Conservation (phyloP, 2,113 vertebrate genomes). For the Lamprologus sp. region DNA sequence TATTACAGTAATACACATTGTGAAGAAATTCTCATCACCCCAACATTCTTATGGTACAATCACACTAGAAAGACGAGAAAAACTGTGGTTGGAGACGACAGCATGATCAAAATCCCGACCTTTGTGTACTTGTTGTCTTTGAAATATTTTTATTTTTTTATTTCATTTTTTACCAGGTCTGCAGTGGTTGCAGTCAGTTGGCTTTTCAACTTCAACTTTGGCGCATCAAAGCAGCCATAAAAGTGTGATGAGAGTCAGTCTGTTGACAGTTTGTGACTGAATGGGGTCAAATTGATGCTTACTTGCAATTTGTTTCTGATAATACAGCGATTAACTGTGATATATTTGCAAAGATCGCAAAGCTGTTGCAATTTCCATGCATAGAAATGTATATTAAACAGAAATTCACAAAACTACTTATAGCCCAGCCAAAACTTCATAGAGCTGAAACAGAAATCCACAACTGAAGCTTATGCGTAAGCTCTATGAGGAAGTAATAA, state of each 20-base stretch:
- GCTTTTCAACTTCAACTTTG: not conserved
- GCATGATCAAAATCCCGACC: not conserved
- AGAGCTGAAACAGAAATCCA: not conserved
- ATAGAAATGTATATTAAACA: not conserved
- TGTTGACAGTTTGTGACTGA: accelerated
- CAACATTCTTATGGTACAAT: not conserved
- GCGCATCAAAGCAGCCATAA: not conserved
- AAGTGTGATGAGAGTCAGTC: not conserved
- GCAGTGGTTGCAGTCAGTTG: not conserved
- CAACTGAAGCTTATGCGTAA: not conserved
- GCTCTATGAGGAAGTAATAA: not conserved
- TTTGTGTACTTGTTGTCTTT: not conserved
- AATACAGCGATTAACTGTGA: not conserved
- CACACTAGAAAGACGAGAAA: not conserved
- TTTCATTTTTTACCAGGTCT: not conserved
- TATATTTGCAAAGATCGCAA: not conserved
- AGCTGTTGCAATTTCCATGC: not conserved
- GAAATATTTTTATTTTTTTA: not conserved
- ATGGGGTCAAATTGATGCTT: not conserved
- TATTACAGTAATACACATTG: not conserved
- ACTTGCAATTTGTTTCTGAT: not conserved
- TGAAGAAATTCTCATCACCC: not conserved
- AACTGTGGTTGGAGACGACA: not conserved
- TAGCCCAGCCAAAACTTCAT: not conserved
- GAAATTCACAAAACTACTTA: not conserved